Base-by-base conservation (phyloP, 1,140 invertebrate species). In the Oryctes rhinoceros region DNA sequence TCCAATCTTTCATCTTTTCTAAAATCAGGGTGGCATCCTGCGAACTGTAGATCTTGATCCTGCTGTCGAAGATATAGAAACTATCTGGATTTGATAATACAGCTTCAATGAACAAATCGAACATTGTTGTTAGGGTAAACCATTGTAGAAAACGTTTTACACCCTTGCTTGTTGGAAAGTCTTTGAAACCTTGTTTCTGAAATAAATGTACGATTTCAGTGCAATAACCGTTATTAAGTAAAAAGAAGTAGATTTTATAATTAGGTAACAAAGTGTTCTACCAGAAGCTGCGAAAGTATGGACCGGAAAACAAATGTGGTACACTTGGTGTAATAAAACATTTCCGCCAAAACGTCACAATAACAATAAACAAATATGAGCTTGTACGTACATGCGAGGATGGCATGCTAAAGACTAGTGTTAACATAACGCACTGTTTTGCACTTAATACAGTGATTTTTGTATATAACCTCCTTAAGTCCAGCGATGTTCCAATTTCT, bases 61-160 rank as follows among this genome's bases (percentile, higher is more conserved):
- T 71, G 74, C 83, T 85, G 78, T 87, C 86, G 80, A 87, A 87
- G 20, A 83, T 67, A 9, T 80, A 71, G 53, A 85, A 83, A 78
- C 80, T 85, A 74, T 85, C 81, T 0, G 84, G 82, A 84, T 85
- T 84, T 20, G 79, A 83, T 10, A 84, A 49, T 11, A 83, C 84
- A 15, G 81, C 76, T 49, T 87, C 86, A 9, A 90, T 85, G 81
- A 90, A 90, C 39, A 84, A 83, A 65, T 86, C 84, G 85, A 96
- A 96, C 94, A 96, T 95, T 15, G 94, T 92, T 9, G 94, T 96
- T 86, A 95, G 94, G 0, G 92, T 92, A 87, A 96, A 96, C 94
- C 94, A 96, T 82, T 95, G 93, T 9, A 96, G 88, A 86, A 96
- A 95, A 79, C 91, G 90, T 81, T 91, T 90, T 24, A 92, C 90